phyloP scores from a whole-genome alignment of 2,797 vertebrate species.

The Threskiornis aethiopicus region DNA sequence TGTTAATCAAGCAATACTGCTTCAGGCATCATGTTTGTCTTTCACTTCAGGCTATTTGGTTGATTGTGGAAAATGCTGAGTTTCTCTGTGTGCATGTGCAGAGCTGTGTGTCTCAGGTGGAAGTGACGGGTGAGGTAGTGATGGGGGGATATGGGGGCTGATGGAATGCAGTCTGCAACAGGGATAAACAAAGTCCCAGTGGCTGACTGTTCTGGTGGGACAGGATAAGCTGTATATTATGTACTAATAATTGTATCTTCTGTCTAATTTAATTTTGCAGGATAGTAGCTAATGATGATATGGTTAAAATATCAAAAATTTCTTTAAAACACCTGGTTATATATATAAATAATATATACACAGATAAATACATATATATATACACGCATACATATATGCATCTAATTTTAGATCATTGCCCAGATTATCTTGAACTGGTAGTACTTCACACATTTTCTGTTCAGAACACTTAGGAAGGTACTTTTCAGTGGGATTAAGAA shows the following conservation, averaged over 20 bases:
- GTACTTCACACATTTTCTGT: background rate
- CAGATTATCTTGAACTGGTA: background rate
- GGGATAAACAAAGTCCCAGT: background rate
- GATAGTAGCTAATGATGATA: background rate
- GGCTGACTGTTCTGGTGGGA: background rate
- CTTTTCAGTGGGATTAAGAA: background rate
- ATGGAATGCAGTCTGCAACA: background rate
- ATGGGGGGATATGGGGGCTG: background rate
- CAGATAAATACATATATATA: background rate
- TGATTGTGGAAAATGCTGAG: slow-evolving; percentile 20
- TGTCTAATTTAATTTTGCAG: background rate
- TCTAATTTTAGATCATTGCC: background rate
- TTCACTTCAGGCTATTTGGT: slow-evolving; percentile 68
- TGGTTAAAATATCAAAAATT: background rate
- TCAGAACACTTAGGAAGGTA: background rate
- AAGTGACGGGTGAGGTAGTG: slow-evolving; percentile 12
- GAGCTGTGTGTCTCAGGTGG: background rate
- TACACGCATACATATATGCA: background rate
- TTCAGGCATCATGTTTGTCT: slow-evolving; percentile 71
- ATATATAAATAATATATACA: background rate
- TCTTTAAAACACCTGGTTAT: background rate
- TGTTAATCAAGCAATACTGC: slow-evolving; percentile 73
- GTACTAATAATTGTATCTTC: background rate
- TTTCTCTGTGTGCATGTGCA: background rate
- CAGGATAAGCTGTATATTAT: background rate